Evolutionary conservation across 2,888 invertebrate genomes (phyloP).

Genomic region (Luperina nickerlii): DNA sequence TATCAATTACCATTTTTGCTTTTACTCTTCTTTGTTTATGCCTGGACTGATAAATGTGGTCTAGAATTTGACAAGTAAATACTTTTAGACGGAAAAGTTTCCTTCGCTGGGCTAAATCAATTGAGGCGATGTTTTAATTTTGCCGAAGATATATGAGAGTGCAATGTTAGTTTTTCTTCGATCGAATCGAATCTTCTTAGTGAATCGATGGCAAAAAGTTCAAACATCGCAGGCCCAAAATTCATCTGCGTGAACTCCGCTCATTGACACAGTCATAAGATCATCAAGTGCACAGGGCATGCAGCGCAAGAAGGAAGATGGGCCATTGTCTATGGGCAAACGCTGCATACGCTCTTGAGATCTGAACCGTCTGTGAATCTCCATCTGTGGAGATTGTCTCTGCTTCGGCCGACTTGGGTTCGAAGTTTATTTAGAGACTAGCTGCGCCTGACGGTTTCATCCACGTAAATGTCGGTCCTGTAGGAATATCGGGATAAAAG

Average conservation of each 20-base stretch:
- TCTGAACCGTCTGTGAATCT: no score
- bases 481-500: no score
- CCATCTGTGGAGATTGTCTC: background rate
- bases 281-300: background rate
- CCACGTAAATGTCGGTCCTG: no score
- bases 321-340: background rate
- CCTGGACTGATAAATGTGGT: background rate
- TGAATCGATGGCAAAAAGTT: background rate
- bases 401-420: background rate
- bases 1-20: background rate
- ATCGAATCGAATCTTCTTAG: background rate
- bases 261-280: no score
- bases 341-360: background rate
- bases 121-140: background rate
- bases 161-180: background rate
- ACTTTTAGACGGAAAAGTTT: no score
- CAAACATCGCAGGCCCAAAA: background rate
- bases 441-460: no score
- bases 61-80: no score
- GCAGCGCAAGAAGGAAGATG: background rate
- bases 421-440: background rate
- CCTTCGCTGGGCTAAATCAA: background rate
- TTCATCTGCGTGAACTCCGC: background rate
- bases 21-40: background rate
- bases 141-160: background rate